A percentile compares a stretch with the other conserved stretches of the same genome.
These are phyloP conservation scores for Pheosia tremula DNA, from an alignment of 2,888 invertebrate genomes.

Conservation along the genomic window DNA sequence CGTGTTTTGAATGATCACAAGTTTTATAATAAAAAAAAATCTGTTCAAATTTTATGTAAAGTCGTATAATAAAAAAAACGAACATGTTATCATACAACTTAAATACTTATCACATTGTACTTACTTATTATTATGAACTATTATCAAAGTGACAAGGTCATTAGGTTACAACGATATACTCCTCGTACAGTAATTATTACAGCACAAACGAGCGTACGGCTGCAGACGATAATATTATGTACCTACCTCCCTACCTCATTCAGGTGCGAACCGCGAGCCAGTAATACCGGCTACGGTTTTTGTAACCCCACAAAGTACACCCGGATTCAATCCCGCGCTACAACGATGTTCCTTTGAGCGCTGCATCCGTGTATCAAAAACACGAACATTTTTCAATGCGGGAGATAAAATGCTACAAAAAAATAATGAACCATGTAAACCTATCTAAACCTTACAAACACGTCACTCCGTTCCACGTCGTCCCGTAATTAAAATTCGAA, in stretches of 20 bases:
- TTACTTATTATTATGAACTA: too few species aligned
- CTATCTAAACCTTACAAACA: neutral
- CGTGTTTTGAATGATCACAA: neutral
- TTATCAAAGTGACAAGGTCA: too few species aligned
- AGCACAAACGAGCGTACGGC: conserved; percentile 25
- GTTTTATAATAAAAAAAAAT: neutral
- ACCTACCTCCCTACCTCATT: conserved; percentile 41
- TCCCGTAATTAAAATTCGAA: conserved; percentile 24
- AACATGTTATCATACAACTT: too few species aligned
- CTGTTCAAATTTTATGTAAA: too few species aligned
- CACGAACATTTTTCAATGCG: conserved; percentile 40
- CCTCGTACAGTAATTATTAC: neutral
- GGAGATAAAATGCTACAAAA: conserved; percentile 37
- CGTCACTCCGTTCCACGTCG: conserved; percentile 14
- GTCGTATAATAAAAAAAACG: too few species aligned
- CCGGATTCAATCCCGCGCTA: conserved; percentile 53
- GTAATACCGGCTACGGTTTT: conserved; percentile 57
- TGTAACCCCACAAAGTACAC: conserved; percentile 62
- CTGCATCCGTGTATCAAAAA: conserved; percentile 46
- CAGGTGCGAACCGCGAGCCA: conserved; percentile 32
- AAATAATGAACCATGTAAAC: conserved; percentile 42
- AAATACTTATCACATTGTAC: too few species aligned
- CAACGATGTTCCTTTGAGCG: conserved; percentile 60
- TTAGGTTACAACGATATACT: too few species aligned
- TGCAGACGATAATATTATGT: conserved; percentile 31